Percentiles rank a stretch among this genome's conserved stretches.
Evolutionary conservation across 2,888 invertebrate species (phyloP).

Genomic region (Tolmerus cingulatus): DNA sequence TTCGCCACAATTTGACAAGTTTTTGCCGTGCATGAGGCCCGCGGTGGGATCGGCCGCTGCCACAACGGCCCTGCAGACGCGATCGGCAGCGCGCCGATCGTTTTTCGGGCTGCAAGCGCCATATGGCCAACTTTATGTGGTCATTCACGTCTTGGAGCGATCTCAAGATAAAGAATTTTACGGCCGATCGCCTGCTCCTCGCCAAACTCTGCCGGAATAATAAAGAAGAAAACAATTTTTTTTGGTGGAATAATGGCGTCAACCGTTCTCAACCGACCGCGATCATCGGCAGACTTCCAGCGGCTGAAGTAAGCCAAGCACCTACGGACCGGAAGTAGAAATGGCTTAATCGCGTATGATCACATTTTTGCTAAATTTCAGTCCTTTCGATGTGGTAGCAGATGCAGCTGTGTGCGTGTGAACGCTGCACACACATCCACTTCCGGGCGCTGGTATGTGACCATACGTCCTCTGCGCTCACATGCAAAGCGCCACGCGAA

Average conservation of each 20-base stretch:
- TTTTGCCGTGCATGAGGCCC: neutral
- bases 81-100: neutral
- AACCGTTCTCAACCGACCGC: neutral
- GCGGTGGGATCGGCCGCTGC: neutral
- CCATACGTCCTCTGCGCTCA: neutral
- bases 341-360: slow-evolving; percentile 46
- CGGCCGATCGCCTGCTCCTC: neutral
- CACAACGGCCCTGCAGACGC: neutral
- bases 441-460: neutral
- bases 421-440: neutral
- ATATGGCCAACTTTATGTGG: slow-evolving; percentile 31
- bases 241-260: neutral
- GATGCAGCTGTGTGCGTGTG: neutral
- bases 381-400: neutral
- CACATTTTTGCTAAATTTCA: slow-evolving; percentile 27
- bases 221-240: neutral
- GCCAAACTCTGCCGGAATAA: neutral
- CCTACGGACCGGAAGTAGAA: slow-evolving; percentile 48
- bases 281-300: neutral
- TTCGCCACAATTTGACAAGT: slow-evolving; percentile 25
- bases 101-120: neutral
- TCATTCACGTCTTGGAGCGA: slow-evolving; percentile 2
- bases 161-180: neutral
- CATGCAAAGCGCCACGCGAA: neutral
- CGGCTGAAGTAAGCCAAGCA: neutral